Percentiles rank a stretch among this genome's conserved stretches.
Conservation (phyloP, 2,888 invertebrate species). For the Meloe dianella region DNA sequence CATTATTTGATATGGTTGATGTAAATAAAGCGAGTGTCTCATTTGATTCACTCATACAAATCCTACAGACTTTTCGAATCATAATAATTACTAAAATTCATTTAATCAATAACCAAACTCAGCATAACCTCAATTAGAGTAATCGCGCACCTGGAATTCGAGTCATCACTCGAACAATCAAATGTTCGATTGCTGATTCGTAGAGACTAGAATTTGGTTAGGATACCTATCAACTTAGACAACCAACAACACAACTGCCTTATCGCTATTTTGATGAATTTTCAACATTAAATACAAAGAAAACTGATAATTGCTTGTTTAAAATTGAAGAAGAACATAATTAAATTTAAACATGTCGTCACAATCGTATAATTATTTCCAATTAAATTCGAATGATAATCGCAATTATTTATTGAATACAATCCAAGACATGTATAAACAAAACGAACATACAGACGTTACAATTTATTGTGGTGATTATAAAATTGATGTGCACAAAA, state of each 20-base stretch:
- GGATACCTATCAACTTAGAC: too few relatives aligned
- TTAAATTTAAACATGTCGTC: neutral
- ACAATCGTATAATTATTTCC: neutral
- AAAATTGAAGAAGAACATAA: too few relatives aligned
- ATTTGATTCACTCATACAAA: conserved; percentile 19
- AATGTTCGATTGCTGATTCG: too few relatives aligned
- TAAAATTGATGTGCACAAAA: neutral
- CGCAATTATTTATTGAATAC: neutral
- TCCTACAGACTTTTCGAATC: conserved; percentile 21
- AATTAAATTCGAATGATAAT: neutral
- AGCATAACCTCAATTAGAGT: neutral
- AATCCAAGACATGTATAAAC: neutral
- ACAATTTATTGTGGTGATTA: neutral
- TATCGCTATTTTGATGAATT: too few relatives aligned
- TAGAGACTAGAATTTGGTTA: too few relatives aligned
- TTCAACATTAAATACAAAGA: too few relatives aligned
- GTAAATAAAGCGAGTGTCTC: conserved; percentile 15
- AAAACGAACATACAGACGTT: neutral
- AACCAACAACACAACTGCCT: too few relatives aligned
- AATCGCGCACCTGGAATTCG: too few relatives aligned
- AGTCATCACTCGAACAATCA: too few relatives aligned
- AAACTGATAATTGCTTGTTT: too few relatives aligned
- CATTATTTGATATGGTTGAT: conserved; percentile 14
- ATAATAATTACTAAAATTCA: neutral
- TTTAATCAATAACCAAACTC: neutral